phyloP scores from a whole-genome alignment of 1,140 invertebrate genomes.

The Tenebrio molitor region DNA sequence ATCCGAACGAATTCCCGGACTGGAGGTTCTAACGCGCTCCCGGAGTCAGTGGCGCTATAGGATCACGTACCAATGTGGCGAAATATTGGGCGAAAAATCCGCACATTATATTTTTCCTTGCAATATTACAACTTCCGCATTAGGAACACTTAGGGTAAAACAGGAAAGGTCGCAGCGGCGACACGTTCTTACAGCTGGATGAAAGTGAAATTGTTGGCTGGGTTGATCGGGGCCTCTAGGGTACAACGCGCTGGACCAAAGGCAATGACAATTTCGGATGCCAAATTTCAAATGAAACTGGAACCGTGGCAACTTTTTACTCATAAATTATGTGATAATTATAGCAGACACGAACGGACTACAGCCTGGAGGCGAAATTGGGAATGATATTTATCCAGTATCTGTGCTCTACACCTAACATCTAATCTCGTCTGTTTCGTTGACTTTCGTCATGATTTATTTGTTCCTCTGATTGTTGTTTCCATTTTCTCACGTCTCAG shows the following conservation, averaged over 20 bases:
- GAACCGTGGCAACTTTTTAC: too few species aligned
- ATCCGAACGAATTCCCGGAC: background rate
- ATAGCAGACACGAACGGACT: too few species aligned
- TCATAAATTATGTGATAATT: too few species aligned
- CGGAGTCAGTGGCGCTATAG: background rate
- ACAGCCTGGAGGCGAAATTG: too few species aligned
- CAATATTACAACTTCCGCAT: conserved; percentile 16
- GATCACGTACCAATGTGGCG: conserved; percentile 27
- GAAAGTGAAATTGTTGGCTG: conserved; percentile 27
- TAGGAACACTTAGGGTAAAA: conserved; percentile 23
- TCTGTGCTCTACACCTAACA: too few species aligned
- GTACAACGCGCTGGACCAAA: background rate
- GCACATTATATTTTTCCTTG: conserved; percentile 35
- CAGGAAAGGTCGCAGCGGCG: background rate
- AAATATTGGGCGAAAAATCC: conserved; percentile 28
- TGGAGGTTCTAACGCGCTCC: background rate
- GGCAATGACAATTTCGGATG: conserved; percentile 1
- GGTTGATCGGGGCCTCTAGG: conserved; percentile 7
- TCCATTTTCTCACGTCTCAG: too few species aligned
- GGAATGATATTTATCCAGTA: too few species aligned
- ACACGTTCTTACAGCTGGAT: conserved; percentile 9
- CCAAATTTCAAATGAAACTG: too few species aligned
- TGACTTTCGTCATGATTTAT: too few species aligned
- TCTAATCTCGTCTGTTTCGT: too few species aligned
- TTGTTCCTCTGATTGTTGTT: too few species aligned